A percentile compares a stretch with the other conserved stretches of the same genome.
phyloP scores from a whole-genome alignment of 2,888 invertebrate genomes.

The Atrina japonica region DNA sequence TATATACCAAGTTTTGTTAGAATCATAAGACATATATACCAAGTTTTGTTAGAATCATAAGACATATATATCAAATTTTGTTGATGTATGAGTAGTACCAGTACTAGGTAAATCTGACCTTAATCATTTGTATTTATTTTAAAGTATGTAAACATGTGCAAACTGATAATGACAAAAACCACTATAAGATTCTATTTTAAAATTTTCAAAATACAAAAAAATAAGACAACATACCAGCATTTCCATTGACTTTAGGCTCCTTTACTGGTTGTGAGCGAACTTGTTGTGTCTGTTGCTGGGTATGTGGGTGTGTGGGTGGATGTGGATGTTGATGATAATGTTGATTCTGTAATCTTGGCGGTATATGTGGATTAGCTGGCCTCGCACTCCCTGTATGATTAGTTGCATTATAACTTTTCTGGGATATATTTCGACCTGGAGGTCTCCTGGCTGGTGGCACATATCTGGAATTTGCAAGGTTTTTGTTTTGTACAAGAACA shows the following conservation, averaged over 20 bases:
- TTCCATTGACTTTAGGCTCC: constrained; percentile 17
- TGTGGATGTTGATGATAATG: constrained; percentile 26
- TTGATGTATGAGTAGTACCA: no score
- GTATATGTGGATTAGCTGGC: constrained; percentile 15
- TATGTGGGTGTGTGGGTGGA: constrained; percentile 29
- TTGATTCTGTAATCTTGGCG: constrained; percentile 23
- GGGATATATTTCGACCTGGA: constrained; percentile 33
- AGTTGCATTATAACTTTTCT: constrained; percentile 39
- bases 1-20: no score
- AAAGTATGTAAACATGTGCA: no score
- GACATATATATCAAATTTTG: no score
- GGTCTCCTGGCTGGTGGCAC: constrained; percentile 60
- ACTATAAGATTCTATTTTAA: no score
- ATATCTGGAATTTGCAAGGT: constrained; percentile 65
- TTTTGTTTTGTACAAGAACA: no score
- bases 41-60: no score
- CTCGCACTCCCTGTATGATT: constrained; percentile 28
- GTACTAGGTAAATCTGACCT: no score
- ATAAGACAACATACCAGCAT: constrained; percentile 18
- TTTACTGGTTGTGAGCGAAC: constrained; percentile 20
- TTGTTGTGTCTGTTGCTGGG: constrained; percentile 10
- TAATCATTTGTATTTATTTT: no score
- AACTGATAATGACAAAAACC: no score
- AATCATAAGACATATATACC: no score
- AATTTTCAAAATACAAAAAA: no score